A percentile compares a stretch with the other conserved stretches of the same genome.
phyloP scores from a whole-genome alignment of 2,888 invertebrate species.

The Habroteleia sp. region DNA sequence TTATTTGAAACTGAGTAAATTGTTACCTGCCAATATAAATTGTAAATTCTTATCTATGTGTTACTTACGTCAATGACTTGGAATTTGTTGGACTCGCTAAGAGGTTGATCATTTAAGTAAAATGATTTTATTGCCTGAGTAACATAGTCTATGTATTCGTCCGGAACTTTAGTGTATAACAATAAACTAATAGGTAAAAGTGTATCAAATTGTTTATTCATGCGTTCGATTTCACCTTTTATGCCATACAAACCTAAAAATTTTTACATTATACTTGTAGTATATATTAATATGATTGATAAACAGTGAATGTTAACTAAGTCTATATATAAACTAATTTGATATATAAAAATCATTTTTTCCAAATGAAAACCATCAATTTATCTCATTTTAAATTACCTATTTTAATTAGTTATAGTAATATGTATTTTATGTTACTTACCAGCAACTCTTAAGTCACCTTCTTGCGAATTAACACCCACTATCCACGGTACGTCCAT shows the following conservation, averaged over 20 bases:
- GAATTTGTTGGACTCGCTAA: slow-evolving; percentile 81
- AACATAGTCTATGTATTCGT: slow-evolving; percentile 77
- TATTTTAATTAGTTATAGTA: no score
- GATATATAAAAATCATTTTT: slow-evolving; percentile 28
- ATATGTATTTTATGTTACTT: slow-evolving; percentile 72
- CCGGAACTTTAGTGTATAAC: slow-evolving; percentile 83
- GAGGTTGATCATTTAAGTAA: slow-evolving; percentile 83
- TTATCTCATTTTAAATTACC: no score
- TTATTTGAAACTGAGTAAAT: no score
- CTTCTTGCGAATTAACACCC: slow-evolving; percentile 88
- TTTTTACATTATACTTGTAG: no score
- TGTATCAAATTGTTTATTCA: slow-evolving; percentile 83
- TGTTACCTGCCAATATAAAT: no score
- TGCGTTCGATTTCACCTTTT: slow-evolving; percentile 82
- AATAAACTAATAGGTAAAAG: slow-evolving; percentile 85
- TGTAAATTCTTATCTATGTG: no score
- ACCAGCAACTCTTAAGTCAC: slow-evolving; percentile 86
- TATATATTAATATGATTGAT: no score
- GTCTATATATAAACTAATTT: no score
- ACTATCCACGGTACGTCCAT: slow-evolving; percentile 86
- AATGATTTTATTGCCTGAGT: slow-evolving; percentile 82
- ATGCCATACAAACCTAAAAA: slow-evolving; percentile 73
- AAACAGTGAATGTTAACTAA: no score
- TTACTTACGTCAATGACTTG: slow-evolving; percentile 84
- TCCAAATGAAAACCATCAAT: no score